These are phyloP conservation scores for Drosophila monieri DNA, from an alignment of 2,888 invertebrate species.

Conservation along the genomic window DNA sequence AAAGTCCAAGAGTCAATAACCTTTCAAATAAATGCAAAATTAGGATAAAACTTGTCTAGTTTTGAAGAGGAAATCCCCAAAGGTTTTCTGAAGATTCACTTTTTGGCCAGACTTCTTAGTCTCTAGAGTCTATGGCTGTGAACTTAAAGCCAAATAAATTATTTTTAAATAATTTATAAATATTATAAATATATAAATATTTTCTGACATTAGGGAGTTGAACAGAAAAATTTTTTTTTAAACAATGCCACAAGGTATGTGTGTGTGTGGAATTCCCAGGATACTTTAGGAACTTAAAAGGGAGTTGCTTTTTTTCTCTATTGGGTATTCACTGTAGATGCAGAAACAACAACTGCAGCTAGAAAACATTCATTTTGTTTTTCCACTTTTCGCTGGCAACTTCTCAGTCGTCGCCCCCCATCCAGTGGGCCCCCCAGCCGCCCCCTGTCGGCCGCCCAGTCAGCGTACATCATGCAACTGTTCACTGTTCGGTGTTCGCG, in stretches of 20 bases:
- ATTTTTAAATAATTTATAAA: neutral
- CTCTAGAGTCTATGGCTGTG: neutral
- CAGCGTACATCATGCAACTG: constrained; percentile 71
- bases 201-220: neutral
- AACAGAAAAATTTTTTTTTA: neutral
- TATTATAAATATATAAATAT: no score
- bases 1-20: neutral
- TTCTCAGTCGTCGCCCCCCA: constrained; percentile 18
- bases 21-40: no score
- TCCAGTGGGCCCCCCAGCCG: neutral
- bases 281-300: neutral
- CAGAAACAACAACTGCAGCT: neutral
- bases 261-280: neutral
- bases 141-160: neutral
- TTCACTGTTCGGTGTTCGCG: constrained; percentile 35
- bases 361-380: constrained; percentile 74
- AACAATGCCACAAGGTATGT: neutral
- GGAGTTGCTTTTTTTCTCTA: neutral
- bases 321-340: constrained; percentile 17
- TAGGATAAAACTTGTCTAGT: neutral
- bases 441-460: constrained; percentile 39
- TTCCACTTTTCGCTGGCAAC: constrained; percentile 56
- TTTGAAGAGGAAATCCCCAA: neutral
- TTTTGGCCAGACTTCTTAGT: neutral
- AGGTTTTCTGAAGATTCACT: neutral